Conservation (phyloP, 2,888 invertebrate species). For the Pollenia griseotomentosa region DNA sequence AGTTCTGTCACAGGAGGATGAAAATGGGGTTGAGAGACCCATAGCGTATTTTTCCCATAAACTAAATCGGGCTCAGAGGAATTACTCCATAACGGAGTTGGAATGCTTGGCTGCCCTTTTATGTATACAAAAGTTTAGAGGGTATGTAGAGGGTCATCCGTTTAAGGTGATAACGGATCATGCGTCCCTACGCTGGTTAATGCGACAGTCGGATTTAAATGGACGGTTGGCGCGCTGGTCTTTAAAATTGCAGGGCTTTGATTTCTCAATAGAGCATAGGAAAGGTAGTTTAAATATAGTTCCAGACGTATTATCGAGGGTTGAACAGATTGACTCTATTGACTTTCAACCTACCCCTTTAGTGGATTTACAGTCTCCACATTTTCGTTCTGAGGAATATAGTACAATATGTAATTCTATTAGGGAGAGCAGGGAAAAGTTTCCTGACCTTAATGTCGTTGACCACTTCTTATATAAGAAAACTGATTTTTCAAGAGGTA, state of each 20-base stretch:
- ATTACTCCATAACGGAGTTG: no score
- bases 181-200: slow-evolving; percentile 4
- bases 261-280: slow-evolving; percentile 9
- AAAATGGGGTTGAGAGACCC: slow-evolving; percentile 11
- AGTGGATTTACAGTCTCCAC: not conserved
- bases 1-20: slow-evolving; percentile 58
- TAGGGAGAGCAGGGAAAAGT: not conserved
- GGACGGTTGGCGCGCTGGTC: slow-evolving; percentile 36
- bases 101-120: no score
- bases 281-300: slow-evolving; percentile 32
- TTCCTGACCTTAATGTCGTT: slow-evolving; percentile 12
- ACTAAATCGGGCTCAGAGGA: no score
- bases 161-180: not conserved
- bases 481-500: not conserved
- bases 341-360: no score
- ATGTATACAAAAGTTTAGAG: no score
- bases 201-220: slow-evolving; percentile 21
- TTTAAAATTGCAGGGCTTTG: slow-evolving; percentile 26
- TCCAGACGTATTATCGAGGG: slow-evolving; percentile 10
- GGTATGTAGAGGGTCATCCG: no score
- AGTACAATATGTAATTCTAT: not conserved
- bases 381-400: slow-evolving; percentile 2
- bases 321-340: not conserved
- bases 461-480: slow-evolving; percentile 2
- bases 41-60: no score